A percentile compares a stretch with the other conserved stretches of the same genome.
Evolutionary conservation across 1,140 invertebrate genomes (phyloP).

Genomic region (Cydia strobilella): DNA sequence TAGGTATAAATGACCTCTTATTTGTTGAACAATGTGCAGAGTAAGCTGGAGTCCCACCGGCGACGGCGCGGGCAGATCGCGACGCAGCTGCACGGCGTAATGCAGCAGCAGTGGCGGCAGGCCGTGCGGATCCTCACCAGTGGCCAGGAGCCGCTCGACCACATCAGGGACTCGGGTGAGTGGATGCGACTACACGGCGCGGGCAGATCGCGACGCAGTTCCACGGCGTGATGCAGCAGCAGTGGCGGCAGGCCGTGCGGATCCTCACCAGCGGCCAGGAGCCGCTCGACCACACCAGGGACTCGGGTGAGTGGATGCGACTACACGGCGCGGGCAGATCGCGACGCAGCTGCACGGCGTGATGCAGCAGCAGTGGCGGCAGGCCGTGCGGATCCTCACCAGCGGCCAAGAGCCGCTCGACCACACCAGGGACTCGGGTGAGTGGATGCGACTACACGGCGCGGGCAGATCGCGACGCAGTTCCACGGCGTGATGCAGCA

Average conservation of each 20-base stretch:
- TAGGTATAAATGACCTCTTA: too few species aligned
- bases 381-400: conserved; percentile 87
- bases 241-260: conserved; percentile 87
- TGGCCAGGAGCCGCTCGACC: conserved; percentile 27
- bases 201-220: conserved; percentile 86
- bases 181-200: conserved; percentile 46
- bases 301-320: conserved; percentile 35
- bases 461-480: conserved; percentile 85
- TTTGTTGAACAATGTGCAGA: conserved; percentile 44
- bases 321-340: conserved; percentile 79
- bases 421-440: conserved; percentile 39
- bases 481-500: conserved; percentile 89
- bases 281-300: conserved; percentile 35
- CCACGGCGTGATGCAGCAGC: conserved; percentile 88
- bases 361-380: conserved; percentile 90
- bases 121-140: conserved; percentile 85
- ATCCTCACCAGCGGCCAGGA: conserved; percentile 81
- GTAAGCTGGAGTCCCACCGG: conserved; percentile 64
- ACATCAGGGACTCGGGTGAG: conserved; percentile 39
- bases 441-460: conserved; percentile 21
- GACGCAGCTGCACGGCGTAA: conserved; percentile 86
- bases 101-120: conserved; percentile 90
- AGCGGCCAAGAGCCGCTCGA: conserved; percentile 24
- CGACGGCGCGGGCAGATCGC: conserved; percentile 83
- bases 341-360: conserved; percentile 87